A percentile compares a stretch with the other conserved stretches of the same genome.
phyloP scores from a whole-genome alignment of 2,113 vertebrate genomes.

The Todiramphus saurophagus region DNA sequence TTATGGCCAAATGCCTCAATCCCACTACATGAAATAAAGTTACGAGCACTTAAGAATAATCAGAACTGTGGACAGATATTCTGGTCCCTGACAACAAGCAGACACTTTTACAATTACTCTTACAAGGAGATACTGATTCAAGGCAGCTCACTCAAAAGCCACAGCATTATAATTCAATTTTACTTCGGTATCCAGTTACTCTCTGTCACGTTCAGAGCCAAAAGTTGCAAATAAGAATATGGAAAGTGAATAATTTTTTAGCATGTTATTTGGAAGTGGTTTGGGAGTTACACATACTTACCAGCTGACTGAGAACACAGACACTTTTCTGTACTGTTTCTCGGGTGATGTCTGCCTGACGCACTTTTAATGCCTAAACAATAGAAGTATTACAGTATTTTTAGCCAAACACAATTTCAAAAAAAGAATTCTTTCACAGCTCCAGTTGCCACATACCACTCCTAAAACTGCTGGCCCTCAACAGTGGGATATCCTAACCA shows the following conservation, averaged over 20 bases:
- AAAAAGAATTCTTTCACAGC: not conserved
- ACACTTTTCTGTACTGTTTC: constrained; percentile 99
- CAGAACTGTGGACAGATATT: not conserved
- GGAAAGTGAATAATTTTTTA: not conserved
- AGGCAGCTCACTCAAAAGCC: not conserved
- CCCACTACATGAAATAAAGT: not conserved
- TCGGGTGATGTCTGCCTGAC: constrained; percentile 93
- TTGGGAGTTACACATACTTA: constrained; percentile 74
- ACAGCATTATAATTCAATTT: not conserved
- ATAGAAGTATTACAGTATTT: not conserved
- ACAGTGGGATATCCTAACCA: not conserved
- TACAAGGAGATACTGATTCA: not conserved
- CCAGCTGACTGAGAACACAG: constrained; percentile 95
- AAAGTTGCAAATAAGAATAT: not conserved
- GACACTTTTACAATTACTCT: not conserved
- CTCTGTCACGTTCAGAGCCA: not conserved
- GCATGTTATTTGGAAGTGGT: not conserved
- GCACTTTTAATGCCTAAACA: constrained; percentile 90
- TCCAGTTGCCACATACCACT: not conserved
- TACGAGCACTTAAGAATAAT: not conserved
- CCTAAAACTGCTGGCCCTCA: not conserved
- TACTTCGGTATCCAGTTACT: not conserved
- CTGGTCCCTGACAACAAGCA: not conserved
- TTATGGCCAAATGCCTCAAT: not conserved
- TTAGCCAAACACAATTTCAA: not conserved